Conservation (phyloP, 1,140 invertebrate genomes). For the Aleiodes sp. region DNA sequence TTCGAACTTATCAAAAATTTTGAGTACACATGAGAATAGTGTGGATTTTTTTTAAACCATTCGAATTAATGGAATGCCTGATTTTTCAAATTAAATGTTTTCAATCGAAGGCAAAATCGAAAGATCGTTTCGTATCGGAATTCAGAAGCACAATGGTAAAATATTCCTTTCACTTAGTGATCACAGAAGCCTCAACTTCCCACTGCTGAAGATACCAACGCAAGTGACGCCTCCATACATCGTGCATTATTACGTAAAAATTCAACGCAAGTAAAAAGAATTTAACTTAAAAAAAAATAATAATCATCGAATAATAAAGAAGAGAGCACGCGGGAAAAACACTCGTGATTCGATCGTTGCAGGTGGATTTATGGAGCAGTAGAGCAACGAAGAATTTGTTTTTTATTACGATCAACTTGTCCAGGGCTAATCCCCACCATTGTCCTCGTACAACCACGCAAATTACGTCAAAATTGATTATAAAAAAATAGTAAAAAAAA, state of each 20-base stretch:
- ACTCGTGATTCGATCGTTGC: background rate
- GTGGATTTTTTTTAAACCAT: too few species aligned
- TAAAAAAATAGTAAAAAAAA: conserved; percentile 2
- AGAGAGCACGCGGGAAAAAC: conserved; percentile 6
- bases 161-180: conserved; percentile 25
- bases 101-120: background rate
- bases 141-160: background rate
- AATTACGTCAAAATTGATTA: background rate
- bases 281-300: too few species aligned
- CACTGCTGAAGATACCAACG: background rate
- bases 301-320: too few species aligned
- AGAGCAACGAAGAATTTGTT: background rate
- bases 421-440: conserved; percentile 9
- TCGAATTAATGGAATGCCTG: background rate
- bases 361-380: background rate
- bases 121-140: background rate
- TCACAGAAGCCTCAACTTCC: conserved; percentile 21
- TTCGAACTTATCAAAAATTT: too few species aligned
- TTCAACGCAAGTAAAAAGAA: background rate
- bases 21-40: too few species aligned
- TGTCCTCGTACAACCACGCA: background rate
- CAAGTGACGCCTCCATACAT: conserved; percentile 8
- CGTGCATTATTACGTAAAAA: conserved; percentile 16
- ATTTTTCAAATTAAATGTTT: background rate
- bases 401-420: background rate